Evolutionary conservation across 2,888 invertebrate species (phyloP).

Genomic region (Shargacucullia verbasci): DNA sequence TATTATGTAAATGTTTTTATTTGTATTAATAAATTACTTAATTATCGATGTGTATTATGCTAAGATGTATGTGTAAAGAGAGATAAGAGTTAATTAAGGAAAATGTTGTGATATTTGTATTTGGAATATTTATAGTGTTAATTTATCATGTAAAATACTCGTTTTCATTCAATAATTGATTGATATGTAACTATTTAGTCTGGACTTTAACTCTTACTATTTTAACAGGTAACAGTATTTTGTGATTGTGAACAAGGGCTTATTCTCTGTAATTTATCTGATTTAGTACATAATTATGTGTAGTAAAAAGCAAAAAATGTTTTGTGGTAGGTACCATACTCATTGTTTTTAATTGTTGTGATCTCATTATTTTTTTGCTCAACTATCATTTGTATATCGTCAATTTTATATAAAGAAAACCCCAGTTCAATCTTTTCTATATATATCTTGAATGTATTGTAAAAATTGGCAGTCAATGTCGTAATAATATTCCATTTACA

Average conservation of each 20-base stretch:
- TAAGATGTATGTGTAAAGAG: constrained; percentile 85
- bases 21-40: constrained; percentile 78
- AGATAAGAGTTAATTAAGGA: constrained; percentile 80
- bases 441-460: constrained; percentile 39
- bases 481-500: constrained; percentile 87
- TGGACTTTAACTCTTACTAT: not conserved
- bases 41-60: constrained; percentile 81
- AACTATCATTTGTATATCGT: constrained; percentile 54
- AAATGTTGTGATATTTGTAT: constrained; percentile 89
- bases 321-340: constrained; percentile 14
- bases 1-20: constrained; percentile 75
- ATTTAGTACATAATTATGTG: too few species aligned
- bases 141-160: constrained; percentile 48
- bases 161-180: constrained; percentile 35
- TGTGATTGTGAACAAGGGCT: not conserved
- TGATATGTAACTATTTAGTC: not conserved
- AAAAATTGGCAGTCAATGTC: constrained; percentile 54
- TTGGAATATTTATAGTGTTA: constrained; percentile 86
- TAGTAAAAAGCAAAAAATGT: constrained; percentile 15
- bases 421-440: constrained; percentile 46
- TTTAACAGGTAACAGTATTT: too few species aligned
- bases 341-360: constrained; percentile 51
- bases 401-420: constrained; percentile 48
- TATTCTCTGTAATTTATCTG: constrained; percentile 1
- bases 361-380: constrained; percentile 72